Evolutionary conservation across 2,797 vertebrate genomes (phyloP).

Genomic region (Helarctos malayanus): DNA sequence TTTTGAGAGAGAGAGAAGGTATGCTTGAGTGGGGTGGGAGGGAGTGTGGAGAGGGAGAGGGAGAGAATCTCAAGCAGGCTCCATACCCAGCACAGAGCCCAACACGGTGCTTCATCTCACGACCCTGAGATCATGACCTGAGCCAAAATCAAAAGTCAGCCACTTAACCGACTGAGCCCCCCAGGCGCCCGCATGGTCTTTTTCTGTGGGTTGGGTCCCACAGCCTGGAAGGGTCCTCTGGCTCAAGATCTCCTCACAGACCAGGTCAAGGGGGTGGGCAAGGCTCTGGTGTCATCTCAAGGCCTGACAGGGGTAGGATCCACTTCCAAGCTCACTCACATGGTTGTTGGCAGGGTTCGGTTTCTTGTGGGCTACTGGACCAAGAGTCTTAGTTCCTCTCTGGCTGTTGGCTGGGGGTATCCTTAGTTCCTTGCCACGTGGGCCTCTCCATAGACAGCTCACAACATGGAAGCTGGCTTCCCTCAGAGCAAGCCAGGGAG

Average conservation of each 20-base stretch:
- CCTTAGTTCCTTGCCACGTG: background rate
- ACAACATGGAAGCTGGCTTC: background rate
- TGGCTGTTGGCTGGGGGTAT: background rate
- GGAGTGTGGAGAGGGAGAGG: background rate
- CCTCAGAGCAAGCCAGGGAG: background rate
- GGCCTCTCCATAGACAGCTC: background rate
- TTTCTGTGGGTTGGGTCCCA: background rate
- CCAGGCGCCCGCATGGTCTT: background rate
- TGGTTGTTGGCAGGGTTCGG: background rate
- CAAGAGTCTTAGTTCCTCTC: background rate
- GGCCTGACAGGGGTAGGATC: background rate
- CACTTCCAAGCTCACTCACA: background rate
- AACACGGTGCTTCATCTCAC: background rate
- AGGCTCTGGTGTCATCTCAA: background rate
- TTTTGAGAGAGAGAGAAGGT: background rate
- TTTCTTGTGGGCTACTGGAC: background rate
- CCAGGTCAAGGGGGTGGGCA: background rate
- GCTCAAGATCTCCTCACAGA: background rate
- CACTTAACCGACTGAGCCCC: background rate
- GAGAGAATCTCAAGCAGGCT: background rate
- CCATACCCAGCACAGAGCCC: background rate
- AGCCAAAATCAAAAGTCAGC: background rate
- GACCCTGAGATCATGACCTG: background rate
- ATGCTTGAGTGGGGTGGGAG: background rate
- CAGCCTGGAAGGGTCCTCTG: background rate